A percentile compares a stretch with the other conserved stretches of the same genome.
These are phyloP conservation scores for Danio tinwini DNA, from an alignment of 2,797 vertebrate species.

Conservation along the genomic window DNA sequence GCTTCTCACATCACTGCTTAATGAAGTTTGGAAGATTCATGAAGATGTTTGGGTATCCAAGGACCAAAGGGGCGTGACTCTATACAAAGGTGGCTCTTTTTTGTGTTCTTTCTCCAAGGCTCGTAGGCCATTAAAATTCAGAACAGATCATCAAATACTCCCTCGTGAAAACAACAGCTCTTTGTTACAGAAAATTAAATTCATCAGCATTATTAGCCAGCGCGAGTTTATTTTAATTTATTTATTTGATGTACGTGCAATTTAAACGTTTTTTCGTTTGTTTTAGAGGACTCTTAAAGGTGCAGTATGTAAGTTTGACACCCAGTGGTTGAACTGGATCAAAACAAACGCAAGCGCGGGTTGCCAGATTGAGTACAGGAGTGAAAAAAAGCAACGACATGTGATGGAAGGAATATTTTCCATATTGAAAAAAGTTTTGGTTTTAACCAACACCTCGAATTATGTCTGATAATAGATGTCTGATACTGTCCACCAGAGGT, in stretches of 20 bases:
- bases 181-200: not conserved
- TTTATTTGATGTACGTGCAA: not conserved
- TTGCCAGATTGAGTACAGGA: too few relatives aligned
- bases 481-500: too few relatives aligned
- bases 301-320: too few relatives aligned
- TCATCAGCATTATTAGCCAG: slow-evolving; percentile 1
- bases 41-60: slow-evolving; percentile 17
- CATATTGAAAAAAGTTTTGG: too few relatives aligned
- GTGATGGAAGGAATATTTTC: too few relatives aligned
- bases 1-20: not conserved
- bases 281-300: too few relatives aligned
- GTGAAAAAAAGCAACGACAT: too few relatives aligned
- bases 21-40: slow-evolving; percentile 16
- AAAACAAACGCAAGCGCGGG: too few relatives aligned
- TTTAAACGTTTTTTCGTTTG: too few relatives aligned
- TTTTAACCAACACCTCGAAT: too few relatives aligned
- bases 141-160: slow-evolving; percentile 3
- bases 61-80: slow-evolving; percentile 11
- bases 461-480: too few relatives aligned
- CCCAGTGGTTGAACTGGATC: too few relatives aligned
- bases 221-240: not conserved
- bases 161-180: not conserved
- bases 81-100: not conserved
- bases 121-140: slow-evolving; percentile 8
- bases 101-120: not conserved